Conservation (phyloP, 2,888 invertebrate genomes). For the Synergus umbraculus region DNA sequence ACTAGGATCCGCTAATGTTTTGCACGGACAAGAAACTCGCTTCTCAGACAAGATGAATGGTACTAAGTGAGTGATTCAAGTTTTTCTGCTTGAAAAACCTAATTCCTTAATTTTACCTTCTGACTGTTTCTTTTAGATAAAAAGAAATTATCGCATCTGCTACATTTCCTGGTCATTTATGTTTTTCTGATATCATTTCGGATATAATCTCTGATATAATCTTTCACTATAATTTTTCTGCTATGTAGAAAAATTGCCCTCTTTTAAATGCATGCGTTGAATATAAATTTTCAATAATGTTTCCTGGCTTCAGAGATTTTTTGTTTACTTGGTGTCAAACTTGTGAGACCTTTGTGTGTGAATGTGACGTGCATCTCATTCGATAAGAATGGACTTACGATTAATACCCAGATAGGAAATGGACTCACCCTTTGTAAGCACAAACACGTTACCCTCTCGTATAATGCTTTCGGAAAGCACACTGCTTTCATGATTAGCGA, state of each 20-base stretch:
- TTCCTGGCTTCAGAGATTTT: not conserved
- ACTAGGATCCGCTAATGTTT: slow-evolving; percentile 1
- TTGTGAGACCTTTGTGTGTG: not conserved
- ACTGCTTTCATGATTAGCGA: slow-evolving; percentile 32
- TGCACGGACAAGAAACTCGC: slow-evolving; percentile 44
- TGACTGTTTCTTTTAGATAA: not conserved
- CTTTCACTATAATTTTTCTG: too few relatives aligned
- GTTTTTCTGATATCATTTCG: too few relatives aligned
- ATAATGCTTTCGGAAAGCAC: slow-evolving; percentile 29
- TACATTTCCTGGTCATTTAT: not conserved
- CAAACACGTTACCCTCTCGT: slow-evolving; percentile 31
- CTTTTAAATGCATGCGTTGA: not conserved
- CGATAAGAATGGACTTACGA: slow-evolving; percentile 37
- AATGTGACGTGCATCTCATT: slow-evolving; percentile 15
- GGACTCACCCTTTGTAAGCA: slow-evolving; percentile 30
- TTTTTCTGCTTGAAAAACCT: slow-evolving; percentile 52
- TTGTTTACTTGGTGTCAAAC: not conserved
- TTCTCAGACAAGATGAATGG: slow-evolving; percentile 51
- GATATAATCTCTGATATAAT: too few relatives aligned
- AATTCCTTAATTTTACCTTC: slow-evolving; percentile 52
- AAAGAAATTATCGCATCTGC: not conserved
- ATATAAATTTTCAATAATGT: not conserved
- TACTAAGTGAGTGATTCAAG: slow-evolving; percentile 47
- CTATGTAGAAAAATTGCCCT: not conserved
- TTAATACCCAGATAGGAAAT: slow-evolving; percentile 34